Percentiles rank a stretch among this genome's conserved stretches.
phyloP scores from a whole-genome alignment of 2,888 invertebrate species.

The Camptogramma bilineatum region DNA sequence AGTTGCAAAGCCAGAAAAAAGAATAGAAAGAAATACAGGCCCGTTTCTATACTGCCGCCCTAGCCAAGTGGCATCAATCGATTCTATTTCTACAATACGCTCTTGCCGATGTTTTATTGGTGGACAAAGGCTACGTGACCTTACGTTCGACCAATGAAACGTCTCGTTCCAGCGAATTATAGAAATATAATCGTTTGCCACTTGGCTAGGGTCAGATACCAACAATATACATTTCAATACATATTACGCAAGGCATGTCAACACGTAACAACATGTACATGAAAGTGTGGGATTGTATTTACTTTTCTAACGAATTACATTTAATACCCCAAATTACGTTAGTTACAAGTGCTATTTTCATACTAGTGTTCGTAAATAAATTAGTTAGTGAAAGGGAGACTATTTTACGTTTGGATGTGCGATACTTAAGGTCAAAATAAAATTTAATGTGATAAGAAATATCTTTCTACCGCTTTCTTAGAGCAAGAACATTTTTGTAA shows the following conservation, averaged over 20 bases:
- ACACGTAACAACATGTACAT: conserved; percentile 42
- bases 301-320: conserved; percentile 27
- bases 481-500: no score
- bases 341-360: conserved; percentile 43
- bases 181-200: no score
- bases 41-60: conserved; percentile 51
- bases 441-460: no score
- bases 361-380: conserved; percentile 36
- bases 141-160: no score
- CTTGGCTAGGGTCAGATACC: no score
- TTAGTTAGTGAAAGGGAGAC: conserved; percentile 26
- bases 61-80: no score
- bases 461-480: no score
- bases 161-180: no score
- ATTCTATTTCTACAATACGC: no score
- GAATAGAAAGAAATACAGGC: conserved; percentile 47
- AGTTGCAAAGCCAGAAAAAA: conserved; percentile 63
- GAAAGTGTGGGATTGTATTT: conserved; percentile 5
- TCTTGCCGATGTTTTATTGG: no score
- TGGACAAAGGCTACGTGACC: no score
- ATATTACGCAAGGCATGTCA: conserved; percentile 39
- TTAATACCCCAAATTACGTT: conserved; percentile 34
- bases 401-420: conserved; percentile 16
- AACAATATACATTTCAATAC: conserved; percentile 41
- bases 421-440: conserved; percentile 11